Evolutionary conservation across 2,113 vertebrate species (phyloP), one percentile per base, ranked within the genome.

Genomic region (Arothron firmamentum): DNA sequence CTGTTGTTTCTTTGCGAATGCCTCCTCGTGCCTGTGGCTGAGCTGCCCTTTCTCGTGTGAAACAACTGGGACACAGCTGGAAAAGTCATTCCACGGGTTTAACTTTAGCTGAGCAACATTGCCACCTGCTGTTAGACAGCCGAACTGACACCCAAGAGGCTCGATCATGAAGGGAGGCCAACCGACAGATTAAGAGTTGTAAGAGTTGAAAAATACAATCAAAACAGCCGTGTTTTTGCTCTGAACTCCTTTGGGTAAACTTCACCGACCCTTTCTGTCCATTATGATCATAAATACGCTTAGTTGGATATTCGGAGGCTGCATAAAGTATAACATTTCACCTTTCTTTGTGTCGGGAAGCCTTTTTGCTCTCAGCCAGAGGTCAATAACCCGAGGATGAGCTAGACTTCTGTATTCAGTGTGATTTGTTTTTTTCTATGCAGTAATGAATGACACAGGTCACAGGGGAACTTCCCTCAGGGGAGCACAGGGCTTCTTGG

Each of bases 91-190:
- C 53, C 28, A 43, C 42, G 64, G 52, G 42, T 48, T 65, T 72
- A 2, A 21, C 38, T 49, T 67, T 20, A 31, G 45, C 59, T 67
- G 2, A 61, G 61, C 76, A 81, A 88, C 66, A 81, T 53, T 79
- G 87, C 85, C 85, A 67, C 59, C 87, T 87, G 72, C 57, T 84
- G 87, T 60, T 74, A 16, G 51, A 28, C 13, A 51, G 9, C 17
- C 38, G 1, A 20, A 23, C 34, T 56, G 47, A 5, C 9, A 12
- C 13, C 3, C 7, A 2, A 11, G 34, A 38, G 34, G 34, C 11
- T 12, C 34, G 2, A 12, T 12, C 34, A 38, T 2, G 34, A 11
- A 38, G 34, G 34, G 28, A 31, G 34, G 34, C 9, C 34, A 38
- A 38, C 34, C 12, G 34, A 38, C 34, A 11, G 34, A 38, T 38